These are phyloP conservation scores for Napeogenes sylphis DNA, from an alignment of 2,888 invertebrate species.

Conservation along the genomic window DNA sequence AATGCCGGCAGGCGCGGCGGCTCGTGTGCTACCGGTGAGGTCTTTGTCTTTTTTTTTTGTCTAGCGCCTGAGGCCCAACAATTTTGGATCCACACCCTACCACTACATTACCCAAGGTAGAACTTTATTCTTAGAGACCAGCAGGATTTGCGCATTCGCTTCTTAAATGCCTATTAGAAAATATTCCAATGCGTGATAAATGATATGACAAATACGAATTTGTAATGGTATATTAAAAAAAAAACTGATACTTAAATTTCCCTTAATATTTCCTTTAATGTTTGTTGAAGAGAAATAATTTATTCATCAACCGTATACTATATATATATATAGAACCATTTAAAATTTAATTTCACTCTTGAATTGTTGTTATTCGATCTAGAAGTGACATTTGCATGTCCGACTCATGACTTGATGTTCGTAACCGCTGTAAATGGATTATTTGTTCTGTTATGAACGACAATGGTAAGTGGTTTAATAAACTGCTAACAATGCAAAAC, in stretches of 20 bases:
- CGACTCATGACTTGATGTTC: constrained; percentile 17
- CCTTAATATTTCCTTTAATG: not conserved
- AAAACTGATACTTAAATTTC: not conserved
- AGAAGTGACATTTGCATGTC: constrained; percentile 28
- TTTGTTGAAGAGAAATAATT: not conserved
- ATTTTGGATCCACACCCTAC: constrained; percentile 73
- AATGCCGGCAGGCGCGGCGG: constrained; percentile 43
- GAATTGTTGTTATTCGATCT: constrained; percentile 5
- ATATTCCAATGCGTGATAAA: too few relatives aligned
- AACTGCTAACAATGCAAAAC: constrained; percentile 6
- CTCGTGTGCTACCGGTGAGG: constrained; percentile 73
- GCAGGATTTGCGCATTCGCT: not conserved
- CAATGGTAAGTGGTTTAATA: constrained; percentile 7
- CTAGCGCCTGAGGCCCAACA: constrained; percentile 62
- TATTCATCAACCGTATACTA: too few relatives aligned
- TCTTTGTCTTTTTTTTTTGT: too few relatives aligned
- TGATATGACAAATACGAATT: not conserved
- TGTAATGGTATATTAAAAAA: not conserved
- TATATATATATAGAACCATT: too few relatives aligned
- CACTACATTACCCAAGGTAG: constrained; percentile 46
- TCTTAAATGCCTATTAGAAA: too few relatives aligned
- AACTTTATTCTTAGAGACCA: constrained; percentile 1
- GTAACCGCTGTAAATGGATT: constrained; percentile 18
- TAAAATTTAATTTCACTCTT: not conserved
- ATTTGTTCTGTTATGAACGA: constrained; percentile 7